Percentiles rank a stretch among this genome's conserved stretches.
phyloP scores from a whole-genome alignment of 2,113 vertebrate species.

The Chamaea fasciata region DNA sequence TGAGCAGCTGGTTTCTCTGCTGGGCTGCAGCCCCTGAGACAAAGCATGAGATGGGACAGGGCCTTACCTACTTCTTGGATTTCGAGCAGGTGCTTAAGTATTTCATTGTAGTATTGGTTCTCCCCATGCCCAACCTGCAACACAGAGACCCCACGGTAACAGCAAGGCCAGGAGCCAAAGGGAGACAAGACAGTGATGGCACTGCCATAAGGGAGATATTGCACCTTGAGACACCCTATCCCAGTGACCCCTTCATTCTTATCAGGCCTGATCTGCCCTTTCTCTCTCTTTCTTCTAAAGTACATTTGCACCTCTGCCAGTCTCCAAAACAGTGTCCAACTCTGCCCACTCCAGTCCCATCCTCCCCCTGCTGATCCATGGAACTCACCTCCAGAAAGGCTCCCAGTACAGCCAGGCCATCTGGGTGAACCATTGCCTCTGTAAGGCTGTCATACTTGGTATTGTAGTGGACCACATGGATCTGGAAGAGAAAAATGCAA shows the following conservation, averaged over 20 bases:
- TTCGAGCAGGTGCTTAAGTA: constrained; percentile 55
- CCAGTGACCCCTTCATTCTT: background rate
- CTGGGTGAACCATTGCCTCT: constrained; percentile 44
- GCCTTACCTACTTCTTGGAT: constrained; percentile 67
- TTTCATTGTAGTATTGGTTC: constrained; percentile 65
- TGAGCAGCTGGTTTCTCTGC: background rate
- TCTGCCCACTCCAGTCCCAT: background rate
- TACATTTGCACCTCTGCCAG: background rate
- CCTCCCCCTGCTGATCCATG: fast-evolving
- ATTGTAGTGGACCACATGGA: constrained; percentile 76
- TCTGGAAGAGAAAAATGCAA: constrained; percentile 45
- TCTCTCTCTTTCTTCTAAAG: background rate
- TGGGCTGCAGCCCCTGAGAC: background rate
- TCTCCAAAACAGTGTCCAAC: background rate
- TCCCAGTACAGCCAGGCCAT: constrained; percentile 74
- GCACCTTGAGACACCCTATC: fast-evolving
- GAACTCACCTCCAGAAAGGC: constrained; percentile 72
- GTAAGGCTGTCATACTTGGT: constrained; percentile 45
- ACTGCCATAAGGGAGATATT: background rate
- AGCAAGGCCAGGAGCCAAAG: fast-evolving
- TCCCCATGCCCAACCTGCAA: constrained; percentile 71
- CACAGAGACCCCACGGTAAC: background rate
- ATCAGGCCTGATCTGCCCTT: background rate
- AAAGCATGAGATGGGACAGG: background rate
- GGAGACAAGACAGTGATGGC: fast-evolving